These are phyloP conservation scores for Haliclystus octoradiatus DNA, from an alignment of 30 jellyfish, hydroid and myxozoan species.

Conservation along the genomic window DNA sequence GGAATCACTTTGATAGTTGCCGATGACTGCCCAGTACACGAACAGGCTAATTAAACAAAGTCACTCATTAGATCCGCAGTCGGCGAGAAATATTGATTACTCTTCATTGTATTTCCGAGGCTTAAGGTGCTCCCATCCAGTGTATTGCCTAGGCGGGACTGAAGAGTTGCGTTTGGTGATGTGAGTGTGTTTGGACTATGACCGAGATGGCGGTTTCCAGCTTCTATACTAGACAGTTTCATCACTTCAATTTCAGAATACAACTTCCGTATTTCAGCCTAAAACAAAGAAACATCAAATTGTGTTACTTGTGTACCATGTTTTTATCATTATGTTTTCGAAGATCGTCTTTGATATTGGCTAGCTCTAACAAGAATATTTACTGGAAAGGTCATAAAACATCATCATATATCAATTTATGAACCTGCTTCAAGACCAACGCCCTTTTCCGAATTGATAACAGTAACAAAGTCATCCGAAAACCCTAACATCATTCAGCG, in stretches of 20 bases:
- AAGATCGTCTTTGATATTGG: no score
- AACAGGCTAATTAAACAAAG: constrained; percentile 16
- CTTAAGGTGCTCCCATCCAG: constrained; percentile 8
- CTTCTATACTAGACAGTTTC: constrained; percentile 38
- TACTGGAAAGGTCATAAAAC: no score
- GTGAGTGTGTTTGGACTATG: constrained; percentile 12
- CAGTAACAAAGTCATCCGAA: no score
- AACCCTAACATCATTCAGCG: no score
- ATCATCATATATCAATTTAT: no score
- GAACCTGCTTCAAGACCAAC: no score
- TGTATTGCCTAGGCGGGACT: constrained; percentile 18
- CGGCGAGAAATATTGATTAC: constrained; percentile 29
- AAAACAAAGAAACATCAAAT: not conserved
- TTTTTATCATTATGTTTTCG: no score
- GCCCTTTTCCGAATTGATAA: no score
- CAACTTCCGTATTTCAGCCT: constrained; percentile 47
- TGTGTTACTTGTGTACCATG: no score
- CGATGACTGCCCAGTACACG: no score
- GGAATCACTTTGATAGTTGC: no score
- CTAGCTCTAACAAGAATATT: no score
- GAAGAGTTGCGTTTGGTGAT: constrained; percentile 12
- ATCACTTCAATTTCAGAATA: constrained; percentile 35
- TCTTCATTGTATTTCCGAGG: constrained; percentile 12
- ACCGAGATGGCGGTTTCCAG: constrained; percentile 10
- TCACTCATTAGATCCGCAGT: constrained; percentile 44